These are phyloP conservation scores for Semnopithecus entellus DNA, from an alignment of 2,113 vertebrate species.

Conservation along the genomic window DNA sequence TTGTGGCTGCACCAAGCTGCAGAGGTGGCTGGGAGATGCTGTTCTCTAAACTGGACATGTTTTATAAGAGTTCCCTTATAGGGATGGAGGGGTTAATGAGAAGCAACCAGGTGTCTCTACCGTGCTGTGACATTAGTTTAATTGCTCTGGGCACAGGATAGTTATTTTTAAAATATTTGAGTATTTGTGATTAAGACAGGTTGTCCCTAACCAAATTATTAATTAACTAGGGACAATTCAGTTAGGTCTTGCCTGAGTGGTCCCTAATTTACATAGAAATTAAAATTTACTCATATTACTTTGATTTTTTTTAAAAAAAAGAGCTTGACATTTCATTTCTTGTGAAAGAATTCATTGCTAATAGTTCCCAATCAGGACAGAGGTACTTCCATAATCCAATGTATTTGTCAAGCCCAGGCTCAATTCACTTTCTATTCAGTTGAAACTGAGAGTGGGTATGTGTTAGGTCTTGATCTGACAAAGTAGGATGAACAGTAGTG, in stretches of 20 bases:
- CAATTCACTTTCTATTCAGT: background rate
- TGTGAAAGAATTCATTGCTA: background rate
- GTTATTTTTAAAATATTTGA: background rate
- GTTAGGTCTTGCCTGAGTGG: background rate
- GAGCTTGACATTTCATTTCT: conserved; percentile 16
- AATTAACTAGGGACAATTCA: background rate
- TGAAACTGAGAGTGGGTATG: background rate
- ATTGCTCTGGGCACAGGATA: background rate
- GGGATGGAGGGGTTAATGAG: background rate
- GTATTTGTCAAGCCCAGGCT: background rate
- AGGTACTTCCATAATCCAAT: background rate
- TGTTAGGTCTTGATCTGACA: background rate
- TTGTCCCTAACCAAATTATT: conserved; percentile 31
- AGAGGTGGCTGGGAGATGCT: background rate
- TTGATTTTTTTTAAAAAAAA: background rate
- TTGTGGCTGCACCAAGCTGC: background rate
- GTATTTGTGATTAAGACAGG: conserved; percentile 10
- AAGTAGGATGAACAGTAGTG: no score
- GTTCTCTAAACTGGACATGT: background rate
- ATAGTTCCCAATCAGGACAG: conserved; percentile 12
- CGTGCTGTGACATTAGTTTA: background rate
- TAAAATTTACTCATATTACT: conserved; percentile 42
- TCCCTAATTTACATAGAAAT: conserved; percentile 60
- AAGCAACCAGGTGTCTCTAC: background rate
- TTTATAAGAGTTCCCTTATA: background rate